phyloP scores from a whole-genome alignment of 1,140 invertebrate genomes.

The Hermatobates lingyangjiaoensis region DNA sequence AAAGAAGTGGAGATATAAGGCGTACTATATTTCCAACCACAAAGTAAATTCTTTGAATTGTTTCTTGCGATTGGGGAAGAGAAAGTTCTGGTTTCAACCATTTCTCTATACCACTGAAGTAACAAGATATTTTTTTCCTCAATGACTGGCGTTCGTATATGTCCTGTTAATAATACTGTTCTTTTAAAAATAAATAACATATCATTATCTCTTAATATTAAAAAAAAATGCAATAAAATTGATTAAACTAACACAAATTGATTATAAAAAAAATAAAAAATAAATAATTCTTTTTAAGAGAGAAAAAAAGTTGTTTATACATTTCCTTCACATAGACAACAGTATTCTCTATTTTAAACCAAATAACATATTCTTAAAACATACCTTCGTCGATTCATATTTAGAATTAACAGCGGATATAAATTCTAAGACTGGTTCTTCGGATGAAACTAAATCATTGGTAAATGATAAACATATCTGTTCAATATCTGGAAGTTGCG shows the following conservation, averaged over 20 bases:
- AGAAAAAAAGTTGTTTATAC: no score
- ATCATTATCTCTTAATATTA: no score
- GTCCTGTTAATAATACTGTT: conserved; percentile 4
- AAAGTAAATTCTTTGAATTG: conserved; percentile 1
- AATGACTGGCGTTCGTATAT: conserved; percentile 7
- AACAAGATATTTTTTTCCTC: conserved; percentile 3
- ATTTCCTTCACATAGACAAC: no score
- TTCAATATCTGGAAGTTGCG: background rate
- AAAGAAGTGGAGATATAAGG: conserved; percentile 7
- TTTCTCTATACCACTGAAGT: conserved; percentile 8
- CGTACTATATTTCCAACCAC: conserved; percentile 4
- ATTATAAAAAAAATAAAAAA: no score
- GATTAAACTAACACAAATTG: no score
- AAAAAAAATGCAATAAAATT: no score
- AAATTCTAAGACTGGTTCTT: background rate
- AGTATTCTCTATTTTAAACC: no score
- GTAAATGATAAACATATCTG: background rate
- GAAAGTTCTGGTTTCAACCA: conserved; percentile 7
- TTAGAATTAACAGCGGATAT: background rate
- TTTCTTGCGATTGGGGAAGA: background rate
- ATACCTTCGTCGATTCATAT: background rate
- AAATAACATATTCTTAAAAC: no score
- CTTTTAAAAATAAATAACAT: no score
- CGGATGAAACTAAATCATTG: background rate
- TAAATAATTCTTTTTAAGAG: no score